Conservation (phyloP, 2,797 vertebrate species). For the Serranus cabrilla region DNA sequence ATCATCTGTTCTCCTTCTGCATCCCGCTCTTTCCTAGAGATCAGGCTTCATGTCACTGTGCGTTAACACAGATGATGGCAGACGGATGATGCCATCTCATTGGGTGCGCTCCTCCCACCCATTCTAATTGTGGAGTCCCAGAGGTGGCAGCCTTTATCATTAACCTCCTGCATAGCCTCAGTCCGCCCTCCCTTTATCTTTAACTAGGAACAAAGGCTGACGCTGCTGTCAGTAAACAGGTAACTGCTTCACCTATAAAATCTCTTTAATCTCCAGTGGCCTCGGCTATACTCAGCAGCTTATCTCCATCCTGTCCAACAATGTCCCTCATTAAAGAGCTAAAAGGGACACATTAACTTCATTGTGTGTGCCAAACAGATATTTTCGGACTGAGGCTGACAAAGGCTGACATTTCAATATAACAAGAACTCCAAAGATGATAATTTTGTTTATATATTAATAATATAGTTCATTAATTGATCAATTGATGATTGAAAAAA, state of each 20-base stretch:
- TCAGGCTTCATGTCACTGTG: constrained; percentile 34
- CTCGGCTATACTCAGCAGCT: constrained; percentile 37
- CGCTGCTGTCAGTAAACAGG: constrained; percentile 40
- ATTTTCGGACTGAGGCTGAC: neutral
- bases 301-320: constrained; percentile 38
- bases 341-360: neutral
- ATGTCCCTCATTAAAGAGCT: constrained; percentile 31
- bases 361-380: neutral
- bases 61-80: constrained; percentile 40
- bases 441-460: too few relatives aligned
- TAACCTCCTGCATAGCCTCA: constrained; percentile 10
- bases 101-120: constrained; percentile 7
- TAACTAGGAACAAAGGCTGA: constrained; percentile 31
- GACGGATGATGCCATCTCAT: constrained; percentile 49
- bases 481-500: too few relatives aligned
- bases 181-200: constrained; percentile 16
- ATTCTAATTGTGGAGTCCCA: constrained; percentile 18
- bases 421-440: neutral
- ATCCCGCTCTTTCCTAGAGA: constrained; percentile 49
- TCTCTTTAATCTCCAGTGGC: constrained; percentile 48
- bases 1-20: constrained; percentile 38
- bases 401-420: neutral
- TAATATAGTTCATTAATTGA: too few relatives aligned
- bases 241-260: constrained; percentile 47
- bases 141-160: constrained; percentile 39